A percentile compares a stretch with the other conserved stretches of the same genome.
phyloP scores from a whole-genome alignment of 2,113 vertebrate species.

The Cygnus buccinator region DNA sequence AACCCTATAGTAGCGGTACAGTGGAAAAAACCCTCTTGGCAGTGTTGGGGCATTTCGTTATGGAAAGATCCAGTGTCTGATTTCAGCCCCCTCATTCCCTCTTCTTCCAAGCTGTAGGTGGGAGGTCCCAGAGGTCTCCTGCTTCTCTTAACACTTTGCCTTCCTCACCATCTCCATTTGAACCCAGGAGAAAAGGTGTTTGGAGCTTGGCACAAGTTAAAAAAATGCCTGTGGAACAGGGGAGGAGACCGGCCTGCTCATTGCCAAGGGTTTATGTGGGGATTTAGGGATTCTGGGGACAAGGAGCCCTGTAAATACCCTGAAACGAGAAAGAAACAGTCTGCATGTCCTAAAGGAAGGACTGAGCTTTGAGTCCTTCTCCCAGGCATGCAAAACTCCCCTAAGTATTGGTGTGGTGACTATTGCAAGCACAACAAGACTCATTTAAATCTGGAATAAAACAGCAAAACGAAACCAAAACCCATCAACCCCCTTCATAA shows the following conservation, averaged over 20 bases:
- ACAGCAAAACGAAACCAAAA: not conserved
- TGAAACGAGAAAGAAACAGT: not conserved
- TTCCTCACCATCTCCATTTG: not conserved
- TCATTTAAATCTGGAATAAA: not conserved
- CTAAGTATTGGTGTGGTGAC: not conserved
- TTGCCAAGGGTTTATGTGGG: not conserved
- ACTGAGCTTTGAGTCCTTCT: not conserved
- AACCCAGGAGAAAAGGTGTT: not conserved
- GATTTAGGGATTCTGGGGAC: not conserved
- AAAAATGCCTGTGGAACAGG: not conserved
- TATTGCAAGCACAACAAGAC: not conserved
- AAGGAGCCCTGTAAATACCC: not conserved
- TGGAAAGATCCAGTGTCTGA: constrained; percentile 21
- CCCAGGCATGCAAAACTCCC: not conserved
- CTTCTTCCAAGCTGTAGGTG: not conserved
- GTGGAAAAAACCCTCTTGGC: constrained; percentile 61
- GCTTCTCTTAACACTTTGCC: not conserved
- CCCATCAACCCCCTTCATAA: accelerated
- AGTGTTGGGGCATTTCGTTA: not conserved
- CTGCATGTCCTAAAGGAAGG: not conserved
- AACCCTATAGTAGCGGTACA: constrained; percentile 17
- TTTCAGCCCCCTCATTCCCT: not conserved
- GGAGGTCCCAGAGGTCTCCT: not conserved
- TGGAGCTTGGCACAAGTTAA: not conserved
- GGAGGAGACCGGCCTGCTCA: too few species aligned